Evolutionary conservation across 2,888 invertebrate genomes (phyloP), one percentile per base, ranked within the genome.

Genomic region (Linnaemya vulpina): DNA sequence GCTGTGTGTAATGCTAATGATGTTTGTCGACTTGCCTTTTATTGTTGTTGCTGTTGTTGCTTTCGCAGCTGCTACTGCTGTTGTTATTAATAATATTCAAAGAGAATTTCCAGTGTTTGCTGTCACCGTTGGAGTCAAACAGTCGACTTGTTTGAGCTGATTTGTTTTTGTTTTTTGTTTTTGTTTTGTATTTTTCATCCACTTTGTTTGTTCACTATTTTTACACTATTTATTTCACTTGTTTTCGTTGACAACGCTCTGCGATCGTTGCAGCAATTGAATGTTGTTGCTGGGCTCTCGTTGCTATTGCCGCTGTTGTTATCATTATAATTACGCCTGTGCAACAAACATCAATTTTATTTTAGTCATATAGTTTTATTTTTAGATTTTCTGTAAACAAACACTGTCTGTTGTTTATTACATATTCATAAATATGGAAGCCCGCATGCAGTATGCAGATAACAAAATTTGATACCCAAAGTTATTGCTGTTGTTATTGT

Each of bases 341-440:
- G 80, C 77, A 84, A 74, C 80, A 84, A 84, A 84, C 80, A 81
- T 80, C 53, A 35, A 38, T 58, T 49, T 75, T 77, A 55, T 71
- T 68, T 38, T 53, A 38, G 38, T 70, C 40, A 70, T 40, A 7
- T n/a, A 46, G 22, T n/a, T 58, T 55, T 71, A 73, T 78, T 83
- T 78, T 62, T 84, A 76, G 67, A 17, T 77, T 77, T 81, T 80
- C 70, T 46, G 73, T 60, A 76, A 76, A 71, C 25, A 68, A 80
- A 74, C 74, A 25, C 20, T 46, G 17, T 15, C 20, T 53, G 53
- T 43, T 5, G 25, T 43, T 38, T 53, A 25, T 40, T 25, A 53
- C 43, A 11, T 20, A 58, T 74, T 53, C n/a, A 13, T 22, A 51
- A n/a, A n/a, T 53, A 70, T 55, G 40, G 10, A 49, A 35, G 25